Base-by-base conservation (phyloP, 2,888 invertebrate genomes). In the Phlogophora meticulosa region DNA sequence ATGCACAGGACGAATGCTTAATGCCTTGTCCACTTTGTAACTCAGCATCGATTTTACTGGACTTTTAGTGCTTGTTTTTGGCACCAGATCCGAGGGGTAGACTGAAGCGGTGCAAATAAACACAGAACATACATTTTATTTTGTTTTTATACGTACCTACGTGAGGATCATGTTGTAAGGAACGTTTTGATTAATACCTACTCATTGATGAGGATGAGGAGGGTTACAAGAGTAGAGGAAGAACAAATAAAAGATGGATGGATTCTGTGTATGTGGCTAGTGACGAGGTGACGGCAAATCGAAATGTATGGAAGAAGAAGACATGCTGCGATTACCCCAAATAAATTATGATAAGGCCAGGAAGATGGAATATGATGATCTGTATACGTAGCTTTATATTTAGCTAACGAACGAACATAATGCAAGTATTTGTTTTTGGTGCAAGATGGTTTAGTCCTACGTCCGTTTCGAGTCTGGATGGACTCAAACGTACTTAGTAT, bases 1-100 rank as follows among this genome's bases (percentile, higher is more conserved):
- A 74, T 52, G 71, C 49, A 58, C 72, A 51, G 70, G 74, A 83
- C 66, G 82, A 79, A 83, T 77, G 70, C 72, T 63, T 71, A 77
- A 81, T 75, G 72, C 63, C 52, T 60, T 81, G 72, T 70, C 57
- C 82, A 72, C 45, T 77, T 76, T 53, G 65, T 57, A 72, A 53
- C 24, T 64, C 64, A 75, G 60, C 53, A 69, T 61, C 9, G 55
- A 65, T 56, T 43, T 52, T 74, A 49, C n/a, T 42, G 34, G 20
- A 28, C 28, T 55, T 65, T 49, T 43, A 45, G 17, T 36, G 17
- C 13, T 61, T 36, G 48, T 57, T 74, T 63, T 72, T 63, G 61
- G 58, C 52, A 46, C 32, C 20, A 17, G 45, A 55, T 38, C 53
- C n/a, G 9, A 55, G 43, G 4, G 17, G 4, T 32, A 40, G 9